These are phyloP conservation scores for Lepidurus couesii DNA, from an alignment of 1,140 invertebrate species.

Conservation along the genomic window DNA sequence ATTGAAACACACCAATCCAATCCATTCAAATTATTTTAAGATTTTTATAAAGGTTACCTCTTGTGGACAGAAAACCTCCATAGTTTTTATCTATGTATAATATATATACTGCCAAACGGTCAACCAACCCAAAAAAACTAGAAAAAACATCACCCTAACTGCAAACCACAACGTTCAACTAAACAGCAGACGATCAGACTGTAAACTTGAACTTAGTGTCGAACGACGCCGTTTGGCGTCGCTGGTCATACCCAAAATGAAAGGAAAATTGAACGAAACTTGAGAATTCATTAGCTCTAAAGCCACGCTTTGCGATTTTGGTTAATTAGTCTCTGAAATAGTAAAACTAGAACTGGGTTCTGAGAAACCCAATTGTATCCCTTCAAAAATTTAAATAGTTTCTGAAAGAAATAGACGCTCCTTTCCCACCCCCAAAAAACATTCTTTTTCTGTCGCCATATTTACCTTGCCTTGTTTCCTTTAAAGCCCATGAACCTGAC, in stretches of 20 bases:
- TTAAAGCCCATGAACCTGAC: no score
- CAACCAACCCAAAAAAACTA: background rate
- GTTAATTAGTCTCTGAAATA: background rate
- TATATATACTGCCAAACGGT: constrained; percentile 19
- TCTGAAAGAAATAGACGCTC: no score
- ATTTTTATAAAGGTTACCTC: constrained; percentile 7
- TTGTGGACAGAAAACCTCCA: constrained; percentile 17
- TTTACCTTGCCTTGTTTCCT: no score
- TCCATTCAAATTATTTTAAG: constrained; percentile 12
- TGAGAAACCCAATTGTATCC: background rate
- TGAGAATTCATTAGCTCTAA: background rate
- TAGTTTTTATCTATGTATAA: constrained; percentile 20
- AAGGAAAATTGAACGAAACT: background rate
- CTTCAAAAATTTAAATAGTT: background rate
- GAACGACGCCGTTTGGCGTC: background rate
- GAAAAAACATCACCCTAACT: background rate
- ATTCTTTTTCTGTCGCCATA: no score
- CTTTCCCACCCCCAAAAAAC: no score
- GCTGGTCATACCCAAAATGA: background rate
- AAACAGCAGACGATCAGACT: constrained; percentile 18
- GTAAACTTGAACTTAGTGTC: background rate
- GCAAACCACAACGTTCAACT: constrained; percentile 19
- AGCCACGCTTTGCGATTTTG: background rate
- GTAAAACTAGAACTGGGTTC: background rate
- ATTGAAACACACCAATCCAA: constrained; percentile 19